Conservation (phyloP, 2,797 vertebrate genomes). For the Balearica regulorum region DNA sequence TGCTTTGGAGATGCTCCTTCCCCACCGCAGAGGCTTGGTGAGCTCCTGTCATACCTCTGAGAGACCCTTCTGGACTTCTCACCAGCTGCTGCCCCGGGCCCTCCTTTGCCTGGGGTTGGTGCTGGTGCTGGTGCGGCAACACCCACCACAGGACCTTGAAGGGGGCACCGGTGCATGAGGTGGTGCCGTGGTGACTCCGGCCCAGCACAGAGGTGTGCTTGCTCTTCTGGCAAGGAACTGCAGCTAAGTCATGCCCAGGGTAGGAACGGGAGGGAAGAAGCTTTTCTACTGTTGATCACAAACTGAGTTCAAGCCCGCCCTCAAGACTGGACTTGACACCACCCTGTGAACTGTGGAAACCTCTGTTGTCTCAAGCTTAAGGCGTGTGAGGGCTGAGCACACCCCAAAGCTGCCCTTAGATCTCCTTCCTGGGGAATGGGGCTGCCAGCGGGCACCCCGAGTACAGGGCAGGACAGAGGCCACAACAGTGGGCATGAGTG, state of each 20-base stretch:
- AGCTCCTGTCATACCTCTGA: not conserved
- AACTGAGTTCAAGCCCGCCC: not conserved
- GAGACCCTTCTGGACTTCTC: not conserved
- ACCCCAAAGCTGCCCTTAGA: not conserved
- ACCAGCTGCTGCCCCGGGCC: not conserved
- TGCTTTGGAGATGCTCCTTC: not conserved
- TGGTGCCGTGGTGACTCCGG: not conserved
- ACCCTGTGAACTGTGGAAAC: not conserved
- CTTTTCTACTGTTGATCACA: not conserved
- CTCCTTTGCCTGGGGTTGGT: not conserved
- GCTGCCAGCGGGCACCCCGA: not conserved
- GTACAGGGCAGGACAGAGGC: not conserved
- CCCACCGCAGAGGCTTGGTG: not conserved
- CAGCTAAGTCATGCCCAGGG: not conserved
- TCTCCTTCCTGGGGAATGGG: not conserved
- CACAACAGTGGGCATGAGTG: not conserved
- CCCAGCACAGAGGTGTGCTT: no score
- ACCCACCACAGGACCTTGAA: not conserved
- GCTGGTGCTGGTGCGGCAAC: not conserved
- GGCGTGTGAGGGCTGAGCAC: not conserved
- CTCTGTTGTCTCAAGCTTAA: not conserved
- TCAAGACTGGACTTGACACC: not conserved
- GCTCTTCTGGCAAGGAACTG: not conserved
- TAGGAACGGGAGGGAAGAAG: not conserved
- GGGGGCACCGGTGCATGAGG: not conserved